Evolutionary conservation across 2,113 vertebrate genomes (phyloP).

Genomic region (Kryptolebias marmoratus): DNA sequence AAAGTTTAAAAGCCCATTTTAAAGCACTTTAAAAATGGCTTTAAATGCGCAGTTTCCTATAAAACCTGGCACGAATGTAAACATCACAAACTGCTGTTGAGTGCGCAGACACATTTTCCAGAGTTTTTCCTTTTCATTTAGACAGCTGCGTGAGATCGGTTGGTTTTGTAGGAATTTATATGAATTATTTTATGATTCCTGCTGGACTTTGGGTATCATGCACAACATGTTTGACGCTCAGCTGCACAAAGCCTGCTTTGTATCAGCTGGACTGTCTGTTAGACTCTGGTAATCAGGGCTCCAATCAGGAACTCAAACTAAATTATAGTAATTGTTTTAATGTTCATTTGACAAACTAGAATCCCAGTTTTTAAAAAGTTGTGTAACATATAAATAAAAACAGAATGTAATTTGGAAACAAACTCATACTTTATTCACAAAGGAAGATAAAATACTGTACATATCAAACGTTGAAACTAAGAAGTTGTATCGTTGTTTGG

Average conservation of each 20-base stretch:
- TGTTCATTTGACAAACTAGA: not conserved
- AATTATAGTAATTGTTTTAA: not conserved
- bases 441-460: too few relatives aligned
- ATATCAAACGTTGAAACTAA: too few relatives aligned
- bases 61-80: constrained; percentile 7
- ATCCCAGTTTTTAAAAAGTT: too few relatives aligned
- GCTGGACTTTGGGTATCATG: not conserved
- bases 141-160: not conserved
- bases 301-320: not conserved
- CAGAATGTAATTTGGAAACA: too few relatives aligned
- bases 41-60: constrained; percentile 18
- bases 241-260: not conserved
- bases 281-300: not conserved
- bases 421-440: too few relatives aligned
- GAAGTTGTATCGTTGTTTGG: too few relatives aligned
- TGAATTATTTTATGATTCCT: not conserved
- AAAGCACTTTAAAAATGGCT: not conserved
- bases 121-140: not conserved
- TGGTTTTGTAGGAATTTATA: not conserved
- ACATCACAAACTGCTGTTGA: constrained; percentile 16
- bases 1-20: too few relatives aligned
- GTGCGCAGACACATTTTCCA: too few relatives aligned
- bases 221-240: not conserved
- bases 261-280: not conserved
- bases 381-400: too few relatives aligned